Conservation (phyloP, 2,888 invertebrate genomes). For the Oasisia sp. region DNA sequence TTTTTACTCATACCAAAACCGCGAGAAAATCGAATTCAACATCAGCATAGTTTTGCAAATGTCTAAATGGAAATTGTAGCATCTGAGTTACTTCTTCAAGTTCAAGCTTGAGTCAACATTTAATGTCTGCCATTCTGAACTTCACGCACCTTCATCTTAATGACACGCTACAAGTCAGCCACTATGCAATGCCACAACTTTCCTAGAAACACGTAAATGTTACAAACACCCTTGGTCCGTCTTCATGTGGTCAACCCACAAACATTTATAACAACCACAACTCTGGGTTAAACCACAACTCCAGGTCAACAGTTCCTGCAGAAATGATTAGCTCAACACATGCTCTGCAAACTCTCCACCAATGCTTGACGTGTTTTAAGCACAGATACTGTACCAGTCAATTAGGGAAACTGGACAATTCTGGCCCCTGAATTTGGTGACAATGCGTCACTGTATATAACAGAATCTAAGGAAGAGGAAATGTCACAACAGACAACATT, state of each 20-base stretch:
- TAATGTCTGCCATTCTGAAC: background rate
- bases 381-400: background rate
- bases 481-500: background rate
- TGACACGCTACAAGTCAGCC: background rate
- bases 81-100: background rate
- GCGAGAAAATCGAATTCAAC: background rate
- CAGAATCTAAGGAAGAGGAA: background rate
- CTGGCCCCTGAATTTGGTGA: background rate
- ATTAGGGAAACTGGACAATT: background rate
- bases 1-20: background rate
- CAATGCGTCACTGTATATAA: background rate
- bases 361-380: background rate
- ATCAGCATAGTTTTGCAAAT: background rate
- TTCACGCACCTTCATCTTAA: background rate
- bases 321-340: background rate
- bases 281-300: background rate
- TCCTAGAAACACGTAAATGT: background rate
- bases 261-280: background rate
- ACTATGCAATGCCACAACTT: background rate
- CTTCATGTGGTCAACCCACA: background rate
- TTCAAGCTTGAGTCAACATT: background rate
- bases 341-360: background rate
- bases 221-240: background rate
- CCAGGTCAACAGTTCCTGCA: background rate
- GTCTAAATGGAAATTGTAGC: background rate